phyloP scores from a whole-genome alignment of 2,888 invertebrate species.

The Drosophila phalerata region DNA sequence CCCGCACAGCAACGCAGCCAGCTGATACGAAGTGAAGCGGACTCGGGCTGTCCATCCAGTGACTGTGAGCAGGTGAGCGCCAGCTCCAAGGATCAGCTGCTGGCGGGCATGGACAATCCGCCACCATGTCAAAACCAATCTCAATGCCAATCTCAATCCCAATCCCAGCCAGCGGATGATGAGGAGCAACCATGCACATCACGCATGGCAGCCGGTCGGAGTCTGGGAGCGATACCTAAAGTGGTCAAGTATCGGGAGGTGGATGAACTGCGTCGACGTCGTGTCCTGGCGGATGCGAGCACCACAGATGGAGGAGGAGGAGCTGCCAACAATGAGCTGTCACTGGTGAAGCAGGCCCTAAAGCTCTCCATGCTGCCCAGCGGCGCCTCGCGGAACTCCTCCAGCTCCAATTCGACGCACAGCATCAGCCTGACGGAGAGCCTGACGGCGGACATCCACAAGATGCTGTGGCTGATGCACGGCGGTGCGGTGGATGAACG shows the following conservation, averaged over 20 bases:
- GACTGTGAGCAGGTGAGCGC: slow-evolving; percentile 88
- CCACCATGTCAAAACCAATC: slow-evolving; percentile 84
- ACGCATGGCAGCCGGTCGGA: slow-evolving; percentile 67
- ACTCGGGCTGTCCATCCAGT: slow-evolving; percentile 85
- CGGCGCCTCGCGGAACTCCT: slow-evolving; percentile 87
- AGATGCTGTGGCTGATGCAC: slow-evolving; percentile 85
- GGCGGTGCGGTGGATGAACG: slow-evolving; percentile 80
- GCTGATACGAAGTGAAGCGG: slow-evolving; percentile 85
- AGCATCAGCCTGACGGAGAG: slow-evolving; percentile 87
- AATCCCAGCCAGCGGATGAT: slow-evolving; percentile 42
- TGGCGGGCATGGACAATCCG: slow-evolving; percentile 85
- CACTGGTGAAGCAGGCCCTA: slow-evolving; percentile 74
- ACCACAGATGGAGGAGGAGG: not conserved
- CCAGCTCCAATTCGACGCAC: slow-evolving; percentile 87
- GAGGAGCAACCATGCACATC: slow-evolving; percentile 65
- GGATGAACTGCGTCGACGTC: slow-evolving; percentile 78
- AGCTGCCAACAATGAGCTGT: slow-evolving; percentile 37
- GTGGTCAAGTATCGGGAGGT: slow-evolving; percentile 84
- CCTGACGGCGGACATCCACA: slow-evolving; percentile 85
- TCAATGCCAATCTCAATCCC: slow-evolving; percentile 77
- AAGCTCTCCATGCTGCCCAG: slow-evolving; percentile 86
- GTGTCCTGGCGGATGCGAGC: slow-evolving; percentile 34
- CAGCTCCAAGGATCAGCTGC: slow-evolving; percentile 90
- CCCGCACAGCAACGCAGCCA: slow-evolving; percentile 36
- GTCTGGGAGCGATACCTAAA: slow-evolving; percentile 86